A percentile compares a stretch with the other conserved stretches of the same genome.
These are phyloP conservation scores for Ochlodes sylvanus DNA, from an alignment of 2,888 invertebrate species.

Conservation along the genomic window DNA sequence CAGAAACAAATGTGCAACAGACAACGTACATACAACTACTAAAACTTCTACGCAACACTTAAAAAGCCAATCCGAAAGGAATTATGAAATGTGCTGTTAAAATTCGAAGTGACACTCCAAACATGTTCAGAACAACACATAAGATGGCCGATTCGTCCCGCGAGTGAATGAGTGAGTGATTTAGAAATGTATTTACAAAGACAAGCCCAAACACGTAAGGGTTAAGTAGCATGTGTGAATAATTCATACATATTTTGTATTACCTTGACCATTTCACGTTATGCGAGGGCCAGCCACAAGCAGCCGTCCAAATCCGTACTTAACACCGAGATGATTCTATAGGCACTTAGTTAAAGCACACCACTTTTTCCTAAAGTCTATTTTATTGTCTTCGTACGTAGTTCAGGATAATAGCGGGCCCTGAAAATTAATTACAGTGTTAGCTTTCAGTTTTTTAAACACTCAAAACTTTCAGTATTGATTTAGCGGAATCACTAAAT, in stretches of 20 bases:
- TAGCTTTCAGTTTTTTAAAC: slow-evolving; percentile 30
- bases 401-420: slow-evolving; percentile 78
- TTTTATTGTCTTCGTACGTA: slow-evolving; percentile 70
- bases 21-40: slow-evolving; percentile 15
- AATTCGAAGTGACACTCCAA: slow-evolving; percentile 60
- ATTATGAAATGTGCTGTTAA: slow-evolving; percentile 54
- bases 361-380: slow-evolving; percentile 64
- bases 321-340: slow-evolving; percentile 59
- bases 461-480: background rate
- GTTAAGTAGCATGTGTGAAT: slow-evolving; percentile 81
- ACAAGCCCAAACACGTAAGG: slow-evolving; percentile 74
- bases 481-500: background rate
- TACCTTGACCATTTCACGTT: slow-evolving; percentile 85
- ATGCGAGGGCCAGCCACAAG: slow-evolving; percentile 67
- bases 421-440: slow-evolving; percentile 72
- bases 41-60: slow-evolving; percentile 36
- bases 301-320: slow-evolving; percentile 61
- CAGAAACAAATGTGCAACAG: slow-evolving; percentile 22
- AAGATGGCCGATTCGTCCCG: slow-evolving; percentile 48
- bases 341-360: slow-evolving; percentile 65
- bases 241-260: slow-evolving; percentile 72
- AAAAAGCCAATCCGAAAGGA: slow-evolving; percentile 45
- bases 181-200: slow-evolving; percentile 77
- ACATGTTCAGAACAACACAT: slow-evolving; percentile 53
- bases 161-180: slow-evolving; percentile 72